Evolutionary conservation across 1,140 invertebrate genomes (phyloP).

Genomic region (Neotoxoptera formosana): DNA sequence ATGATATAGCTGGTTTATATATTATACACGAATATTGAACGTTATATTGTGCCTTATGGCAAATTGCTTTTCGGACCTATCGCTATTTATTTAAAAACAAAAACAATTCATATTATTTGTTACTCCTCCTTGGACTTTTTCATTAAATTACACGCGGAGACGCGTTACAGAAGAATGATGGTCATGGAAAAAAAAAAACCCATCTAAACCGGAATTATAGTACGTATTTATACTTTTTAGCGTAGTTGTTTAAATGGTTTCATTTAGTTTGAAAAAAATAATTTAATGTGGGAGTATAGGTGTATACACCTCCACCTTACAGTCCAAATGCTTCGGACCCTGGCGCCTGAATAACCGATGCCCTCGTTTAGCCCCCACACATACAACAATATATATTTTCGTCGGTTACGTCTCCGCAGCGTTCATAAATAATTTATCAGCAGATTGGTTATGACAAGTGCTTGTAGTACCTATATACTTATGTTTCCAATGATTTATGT

Average conservation of each 20-base stretch:
- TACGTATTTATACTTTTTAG: not conserved
- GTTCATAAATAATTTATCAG: slow-evolving; percentile 42
- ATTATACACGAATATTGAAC: not conserved
- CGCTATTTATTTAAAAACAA: not conserved
- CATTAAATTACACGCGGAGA: not conserved
- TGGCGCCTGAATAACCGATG: slow-evolving; percentile 2
- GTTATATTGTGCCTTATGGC: slow-evolving; percentile 13
- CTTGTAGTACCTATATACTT: not conserved
- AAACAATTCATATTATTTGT: not conserved
- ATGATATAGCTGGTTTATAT: not conserved
- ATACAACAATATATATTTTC: not conserved
- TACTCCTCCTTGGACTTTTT: not conserved
- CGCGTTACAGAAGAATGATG: not conserved
- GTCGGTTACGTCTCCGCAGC: not conserved
- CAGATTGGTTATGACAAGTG: slow-evolving; percentile 22
- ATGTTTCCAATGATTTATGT: slow-evolving; percentile 22
- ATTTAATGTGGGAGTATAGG: slow-evolving; percentile 14
- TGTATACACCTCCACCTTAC: not conserved
- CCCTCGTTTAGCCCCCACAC: slow-evolving; percentile 32
- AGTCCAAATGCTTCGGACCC: slow-evolving; percentile 4
- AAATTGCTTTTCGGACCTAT: not conserved
- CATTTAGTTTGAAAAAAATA: not conserved
- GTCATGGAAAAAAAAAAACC: not conserved
- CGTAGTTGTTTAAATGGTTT: not conserved
- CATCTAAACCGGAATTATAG: not conserved